phyloP scores from a whole-genome alignment of 1,140 invertebrate species.

The Drosophila azteca region DNA sequence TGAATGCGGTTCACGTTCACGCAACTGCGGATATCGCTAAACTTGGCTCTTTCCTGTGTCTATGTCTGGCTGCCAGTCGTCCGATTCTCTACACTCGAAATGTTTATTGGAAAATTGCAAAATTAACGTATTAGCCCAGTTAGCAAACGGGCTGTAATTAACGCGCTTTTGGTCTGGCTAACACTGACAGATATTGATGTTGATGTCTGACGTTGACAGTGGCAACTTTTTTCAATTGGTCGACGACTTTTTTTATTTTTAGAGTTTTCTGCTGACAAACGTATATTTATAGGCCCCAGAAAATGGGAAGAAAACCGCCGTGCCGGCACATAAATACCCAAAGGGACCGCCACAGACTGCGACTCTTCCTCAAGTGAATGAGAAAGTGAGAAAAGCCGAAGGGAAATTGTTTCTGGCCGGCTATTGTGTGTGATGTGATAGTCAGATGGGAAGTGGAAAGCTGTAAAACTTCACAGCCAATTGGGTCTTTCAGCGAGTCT shows the following conservation, averaged over 20 bases:
- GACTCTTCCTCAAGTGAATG: conserved; percentile 62
- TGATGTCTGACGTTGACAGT: conserved; percentile 58
- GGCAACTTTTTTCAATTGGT: conserved; percentile 52
- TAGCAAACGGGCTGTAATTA: conserved; percentile 54
- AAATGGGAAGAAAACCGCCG: conserved; percentile 27
- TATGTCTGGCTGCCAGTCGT: conserved; percentile 5
- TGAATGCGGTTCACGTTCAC: conserved; percentile 6
- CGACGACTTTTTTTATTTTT: conserved; percentile 3
- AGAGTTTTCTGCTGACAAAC: conserved; percentile 40
- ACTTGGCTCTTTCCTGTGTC: conserved; percentile 58
- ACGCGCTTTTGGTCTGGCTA: conserved; percentile 46
- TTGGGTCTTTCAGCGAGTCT: conserved; percentile 35
- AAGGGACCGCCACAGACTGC: conserved; percentile 27
- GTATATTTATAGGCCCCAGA: conserved; percentile 3
- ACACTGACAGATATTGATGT: conserved; percentile 46
- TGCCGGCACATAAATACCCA: conserved; percentile 43
- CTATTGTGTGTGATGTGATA: conserved; percentile 48
- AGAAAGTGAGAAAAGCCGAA: conserved; percentile 63
- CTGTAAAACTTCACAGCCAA: conserved; percentile 58
- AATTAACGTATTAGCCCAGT: conserved; percentile 61
- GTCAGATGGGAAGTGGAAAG: conserved; percentile 22
- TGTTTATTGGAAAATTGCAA: conserved; percentile 64
- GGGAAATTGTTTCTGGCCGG: conserved; percentile 22
- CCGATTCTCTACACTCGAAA: conserved; percentile 13
- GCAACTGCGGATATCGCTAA: conserved; percentile 50